Conservation (phyloP, 1,140 invertebrate genomes). For the Aphelenchoides fujianensis region DNA sequence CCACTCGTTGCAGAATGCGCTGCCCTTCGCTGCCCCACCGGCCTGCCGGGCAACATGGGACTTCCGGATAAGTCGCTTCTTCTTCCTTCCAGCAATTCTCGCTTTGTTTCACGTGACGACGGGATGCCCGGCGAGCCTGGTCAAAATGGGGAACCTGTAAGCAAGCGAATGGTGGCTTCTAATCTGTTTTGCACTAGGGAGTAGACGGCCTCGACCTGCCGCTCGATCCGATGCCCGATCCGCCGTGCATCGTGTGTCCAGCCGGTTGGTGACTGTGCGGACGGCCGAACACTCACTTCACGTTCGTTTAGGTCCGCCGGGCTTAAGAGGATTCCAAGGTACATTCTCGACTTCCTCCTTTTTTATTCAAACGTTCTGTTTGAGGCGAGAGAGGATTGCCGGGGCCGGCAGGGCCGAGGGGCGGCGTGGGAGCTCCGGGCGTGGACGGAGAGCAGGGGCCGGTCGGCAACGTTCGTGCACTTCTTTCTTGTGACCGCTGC, state of each 20-base stretch:
- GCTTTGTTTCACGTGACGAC: not conserved
- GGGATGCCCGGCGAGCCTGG: not conserved
- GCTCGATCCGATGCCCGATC: not conserved
- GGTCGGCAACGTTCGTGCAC: not conserved
- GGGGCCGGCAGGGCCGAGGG: not conserved
- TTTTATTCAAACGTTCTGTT: not conserved
- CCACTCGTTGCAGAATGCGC: too few relatives aligned
- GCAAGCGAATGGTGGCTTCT: not conserved
- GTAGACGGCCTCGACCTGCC: not conserved
- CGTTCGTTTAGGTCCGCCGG: too few relatives aligned
- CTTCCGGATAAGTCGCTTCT: too few relatives aligned
- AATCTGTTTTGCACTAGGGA: too few relatives aligned
- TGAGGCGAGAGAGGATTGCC: not conserved
- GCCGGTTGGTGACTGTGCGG: too few relatives aligned
- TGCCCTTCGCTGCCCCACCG: too few relatives aligned
- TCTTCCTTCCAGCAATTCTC: too few relatives aligned
- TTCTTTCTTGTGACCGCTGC: too few relatives aligned
- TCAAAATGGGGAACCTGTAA: not conserved
- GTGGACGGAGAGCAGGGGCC: not conserved
- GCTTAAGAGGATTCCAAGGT: not conserved
- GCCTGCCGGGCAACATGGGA: too few relatives aligned
- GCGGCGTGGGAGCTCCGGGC: too few relatives aligned
- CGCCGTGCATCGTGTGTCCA: not conserved
- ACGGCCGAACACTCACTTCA: too few relatives aligned
- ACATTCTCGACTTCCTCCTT: too few relatives aligned